Evolutionary conservation across 2,888 invertebrate genomes (phyloP).

Genomic region (Psylliodes chrysocephalus): DNA sequence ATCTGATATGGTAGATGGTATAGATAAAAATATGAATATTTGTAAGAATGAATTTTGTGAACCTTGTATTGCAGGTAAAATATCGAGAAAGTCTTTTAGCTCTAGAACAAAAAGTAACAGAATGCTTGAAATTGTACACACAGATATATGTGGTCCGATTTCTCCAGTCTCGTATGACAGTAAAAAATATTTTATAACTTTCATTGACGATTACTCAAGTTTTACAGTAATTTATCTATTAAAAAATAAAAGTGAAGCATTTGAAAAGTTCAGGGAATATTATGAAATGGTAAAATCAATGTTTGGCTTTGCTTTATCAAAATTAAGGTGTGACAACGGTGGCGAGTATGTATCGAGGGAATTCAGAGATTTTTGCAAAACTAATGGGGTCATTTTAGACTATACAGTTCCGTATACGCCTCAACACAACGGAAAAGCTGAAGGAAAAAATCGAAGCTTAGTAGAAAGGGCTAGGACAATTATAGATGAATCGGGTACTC

Average conservation of each 20-base stretch:
- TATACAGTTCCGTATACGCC: conserved; percentile 1
- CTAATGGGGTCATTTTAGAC: conserved; percentile 12
- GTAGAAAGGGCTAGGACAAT: conserved; percentile 5
- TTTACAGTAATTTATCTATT: conserved; percentile 20
- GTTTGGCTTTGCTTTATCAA: conserved; percentile 1
- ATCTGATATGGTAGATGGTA: conserved; percentile 28
- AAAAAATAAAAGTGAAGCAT: conserved; percentile 23
- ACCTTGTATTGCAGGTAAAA: conserved; percentile 9
- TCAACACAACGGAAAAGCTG: conserved; percentile 15
- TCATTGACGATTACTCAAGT: too few relatives aligned
- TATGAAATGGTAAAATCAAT: neutral
- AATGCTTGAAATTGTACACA: conserved; percentile 11
- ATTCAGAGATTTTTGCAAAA: conserved; percentile 1
- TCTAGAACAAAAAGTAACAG: conserved; percentile 15
- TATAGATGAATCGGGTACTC: neutral
- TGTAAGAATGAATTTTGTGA: conserved; percentile 37
- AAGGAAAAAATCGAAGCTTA: neutral
- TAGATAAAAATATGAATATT: conserved; percentile 32
- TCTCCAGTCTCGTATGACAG: neutral
- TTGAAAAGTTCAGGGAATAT: conserved; percentile 16
- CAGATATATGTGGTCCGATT: conserved; percentile 13
- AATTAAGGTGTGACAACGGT: conserved; percentile 12
- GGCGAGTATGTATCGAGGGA: too few relatives aligned
- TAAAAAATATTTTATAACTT: conserved; percentile 18
- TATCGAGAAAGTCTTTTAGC: neutral